Evolutionary conservation across 2,888 invertebrate genomes (phyloP).

Genomic region (Boloria euphrosyne): DNA sequence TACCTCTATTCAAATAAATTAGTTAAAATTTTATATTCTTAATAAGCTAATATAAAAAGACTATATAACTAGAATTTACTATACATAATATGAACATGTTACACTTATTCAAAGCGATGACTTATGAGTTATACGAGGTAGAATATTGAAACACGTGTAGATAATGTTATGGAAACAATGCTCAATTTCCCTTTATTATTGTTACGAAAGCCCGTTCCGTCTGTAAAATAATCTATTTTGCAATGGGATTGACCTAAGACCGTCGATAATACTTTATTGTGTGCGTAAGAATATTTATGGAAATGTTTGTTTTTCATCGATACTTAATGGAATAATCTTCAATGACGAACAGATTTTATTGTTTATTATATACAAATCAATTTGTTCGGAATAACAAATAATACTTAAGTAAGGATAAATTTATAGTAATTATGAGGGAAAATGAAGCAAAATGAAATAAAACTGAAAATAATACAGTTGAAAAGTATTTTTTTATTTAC

Average conservation of each 20-base stretch:
- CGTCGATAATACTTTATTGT: conserved; percentile 14
- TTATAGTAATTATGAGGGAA: too few species aligned
- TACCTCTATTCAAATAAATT: too few species aligned
- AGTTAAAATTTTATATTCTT: too few species aligned
- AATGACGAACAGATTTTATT: background rate
- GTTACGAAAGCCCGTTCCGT: conserved; percentile 33
- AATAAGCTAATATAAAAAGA: too few species aligned
- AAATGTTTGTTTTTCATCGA: background rate
- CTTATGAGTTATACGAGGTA: background rate
- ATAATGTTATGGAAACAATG: conserved; percentile 46
- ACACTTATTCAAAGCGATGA: background rate
- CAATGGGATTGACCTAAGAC: conserved; percentile 20
- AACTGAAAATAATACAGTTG: too few species aligned
- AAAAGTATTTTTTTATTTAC: too few species aligned
- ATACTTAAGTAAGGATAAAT: too few species aligned
- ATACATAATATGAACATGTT: background rate
- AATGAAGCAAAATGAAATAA: too few species aligned
- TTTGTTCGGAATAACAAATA: background rate
- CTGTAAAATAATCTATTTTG: conserved; percentile 28
- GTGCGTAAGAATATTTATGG: background rate
- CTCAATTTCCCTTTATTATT: conserved; percentile 42
- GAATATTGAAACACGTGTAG: conserved; percentile 42
- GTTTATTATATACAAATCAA: conserved; percentile 1
- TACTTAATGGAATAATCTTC: conserved; percentile 14
- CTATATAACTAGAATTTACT: too few species aligned